Percentiles rank a stretch among this genome's conserved stretches.
These are phyloP conservation scores for Trichonephila inaurata DNA, from an alignment of 1,140 invertebrate genomes.

Conservation along the genomic window DNA sequence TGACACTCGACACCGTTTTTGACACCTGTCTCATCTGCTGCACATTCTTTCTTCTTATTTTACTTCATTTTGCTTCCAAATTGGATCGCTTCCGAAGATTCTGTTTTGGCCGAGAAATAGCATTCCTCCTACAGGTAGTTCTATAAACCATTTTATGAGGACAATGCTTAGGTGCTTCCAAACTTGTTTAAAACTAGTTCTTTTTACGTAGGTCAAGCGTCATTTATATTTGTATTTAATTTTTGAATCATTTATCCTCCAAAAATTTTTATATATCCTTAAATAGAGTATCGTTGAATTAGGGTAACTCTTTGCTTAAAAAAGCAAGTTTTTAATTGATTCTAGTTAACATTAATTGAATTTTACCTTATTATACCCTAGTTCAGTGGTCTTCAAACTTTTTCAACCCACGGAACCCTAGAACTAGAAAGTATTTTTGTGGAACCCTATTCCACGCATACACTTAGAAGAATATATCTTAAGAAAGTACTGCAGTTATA, in stretches of 20 bases:
- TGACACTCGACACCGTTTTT: constrained; percentile 61
- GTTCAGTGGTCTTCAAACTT: too few species aligned
- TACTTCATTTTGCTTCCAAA: neutral
- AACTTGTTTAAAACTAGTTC: neutral
- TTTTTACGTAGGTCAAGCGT: neutral
- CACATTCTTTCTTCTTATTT: neutral
- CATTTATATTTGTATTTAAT: neutral
- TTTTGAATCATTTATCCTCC: neutral
- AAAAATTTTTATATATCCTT: too few species aligned
- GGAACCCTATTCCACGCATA: too few species aligned
- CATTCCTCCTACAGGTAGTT: neutral
- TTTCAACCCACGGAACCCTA: too few species aligned
- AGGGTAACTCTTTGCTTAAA: too few species aligned
- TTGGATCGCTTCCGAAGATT: neutral
- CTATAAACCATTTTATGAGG: neutral
- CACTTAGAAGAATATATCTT: too few species aligned
- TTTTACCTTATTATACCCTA: too few species aligned
- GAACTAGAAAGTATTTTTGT: too few species aligned
- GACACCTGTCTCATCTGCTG: constrained; percentile 37
- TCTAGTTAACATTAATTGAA: too few species aligned
- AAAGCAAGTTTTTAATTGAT: too few species aligned
- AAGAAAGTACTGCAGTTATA: too few species aligned
- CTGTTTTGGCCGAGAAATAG: neutral
- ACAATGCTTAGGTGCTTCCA: neutral
- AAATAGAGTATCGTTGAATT: too few species aligned